phyloP scores from a whole-genome alignment of 2,888 invertebrate species.

The Sarcophaga subvicina region DNA sequence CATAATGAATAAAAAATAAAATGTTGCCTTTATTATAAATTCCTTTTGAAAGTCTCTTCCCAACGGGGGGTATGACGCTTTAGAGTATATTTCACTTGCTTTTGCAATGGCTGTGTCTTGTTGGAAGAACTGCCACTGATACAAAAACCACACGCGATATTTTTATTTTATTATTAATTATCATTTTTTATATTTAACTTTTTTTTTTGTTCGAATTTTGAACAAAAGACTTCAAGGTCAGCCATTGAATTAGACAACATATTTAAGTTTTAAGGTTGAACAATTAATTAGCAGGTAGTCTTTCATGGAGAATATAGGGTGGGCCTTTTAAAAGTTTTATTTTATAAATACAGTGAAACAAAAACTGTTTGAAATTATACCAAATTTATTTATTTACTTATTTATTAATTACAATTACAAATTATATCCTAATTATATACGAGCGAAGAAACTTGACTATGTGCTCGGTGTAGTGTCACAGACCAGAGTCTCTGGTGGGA shows the following conservation, averaged over 20 bases:
- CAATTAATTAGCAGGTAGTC: too few species aligned
- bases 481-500: too few species aligned
- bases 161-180: background rate
- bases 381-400: too few species aligned
- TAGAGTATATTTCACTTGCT: background rate
- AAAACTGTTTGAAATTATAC: too few species aligned
- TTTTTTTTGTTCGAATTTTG: background rate
- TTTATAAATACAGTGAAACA: too few species aligned
- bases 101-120: background rate
- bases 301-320: too few species aligned
- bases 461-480: too few species aligned
- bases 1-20: background rate
- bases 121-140: slow-evolving; percentile 16
- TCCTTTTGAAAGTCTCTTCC: slow-evolving; percentile 12
- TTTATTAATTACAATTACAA: too few species aligned
- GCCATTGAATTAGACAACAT: background rate
- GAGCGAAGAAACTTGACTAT: too few species aligned
- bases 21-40: slow-evolving; percentile 23
- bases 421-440: too few species aligned
- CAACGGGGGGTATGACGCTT: slow-evolving; percentile 27
- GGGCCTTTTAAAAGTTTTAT: too few species aligned
- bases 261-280: too few species aligned
- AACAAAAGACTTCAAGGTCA: slow-evolving; percentile 33
- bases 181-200: background rate
- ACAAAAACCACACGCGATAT: slow-evolving; percentile 36